A percentile compares a stretch with the other conserved stretches of the same genome.
Evolutionary conservation across 2,797 vertebrate genomes (phyloP).

Genomic region (Austrolebias charrua): DNA sequence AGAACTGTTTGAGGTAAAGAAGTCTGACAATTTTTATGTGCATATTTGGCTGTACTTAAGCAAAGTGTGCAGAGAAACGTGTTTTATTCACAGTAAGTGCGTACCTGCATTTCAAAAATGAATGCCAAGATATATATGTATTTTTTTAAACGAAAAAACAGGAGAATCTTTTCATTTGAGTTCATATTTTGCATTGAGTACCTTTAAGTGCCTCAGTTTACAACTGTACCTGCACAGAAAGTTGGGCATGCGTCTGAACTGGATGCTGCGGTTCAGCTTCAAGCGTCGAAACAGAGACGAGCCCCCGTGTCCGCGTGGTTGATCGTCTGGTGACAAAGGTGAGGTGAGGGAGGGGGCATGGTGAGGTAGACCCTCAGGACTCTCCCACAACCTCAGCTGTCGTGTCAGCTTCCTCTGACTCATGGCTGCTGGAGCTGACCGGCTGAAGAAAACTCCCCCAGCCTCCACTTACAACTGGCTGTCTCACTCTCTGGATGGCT

Average conservation of each 20-base stretch:
- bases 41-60: no score
- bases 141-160: no score
- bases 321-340: conserved; percentile 65
- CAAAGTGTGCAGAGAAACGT: no score
- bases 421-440: conserved; percentile 58
- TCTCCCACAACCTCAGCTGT: conserved; percentile 71
- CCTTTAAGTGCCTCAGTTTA: conserved; percentile 2
- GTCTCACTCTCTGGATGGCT: conserved; percentile 38
- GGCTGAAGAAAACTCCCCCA: conserved; percentile 50
- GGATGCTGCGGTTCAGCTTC: conserved; percentile 75
- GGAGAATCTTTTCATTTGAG: no score
- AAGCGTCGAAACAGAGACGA: conserved; percentile 66
- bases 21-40: no score
- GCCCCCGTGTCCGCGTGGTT: conserved; percentile 42
- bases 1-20: neutral
- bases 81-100: no score
- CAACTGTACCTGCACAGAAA: conserved; percentile 63
- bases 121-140: no score
- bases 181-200: no score
- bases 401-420: conserved; percentile 74
- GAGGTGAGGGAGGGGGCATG: conserved; percentile 50
- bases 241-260: conserved; percentile 54
- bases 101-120: no score
- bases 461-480: conserved; percentile 53
- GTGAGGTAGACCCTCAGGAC: conserved; percentile 51